A percentile compares a stretch with the other conserved stretches of the same genome.
These are phyloP conservation scores for Pandemis corylana DNA, from an alignment of 2,888 invertebrate species.

Conservation along the genomic window DNA sequence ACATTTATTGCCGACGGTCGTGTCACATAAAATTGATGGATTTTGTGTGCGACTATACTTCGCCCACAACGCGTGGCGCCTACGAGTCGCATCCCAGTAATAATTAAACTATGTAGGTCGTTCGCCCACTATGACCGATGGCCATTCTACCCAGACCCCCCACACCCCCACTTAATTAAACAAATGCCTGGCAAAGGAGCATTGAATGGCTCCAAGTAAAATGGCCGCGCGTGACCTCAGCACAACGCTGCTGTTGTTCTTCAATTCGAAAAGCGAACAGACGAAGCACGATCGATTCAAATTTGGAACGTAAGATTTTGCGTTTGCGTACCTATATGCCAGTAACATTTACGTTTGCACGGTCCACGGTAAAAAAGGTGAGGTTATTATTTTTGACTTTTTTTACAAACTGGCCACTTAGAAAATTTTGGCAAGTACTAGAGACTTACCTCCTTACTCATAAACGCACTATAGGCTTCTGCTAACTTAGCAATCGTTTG, in stretches of 20 bases:
- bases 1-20: background rate
- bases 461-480: too few relatives aligned
- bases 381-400: too few relatives aligned
- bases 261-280: conserved; percentile 71
- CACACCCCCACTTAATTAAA: conserved; percentile 60
- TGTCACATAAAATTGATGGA: conserved; percentile 38
- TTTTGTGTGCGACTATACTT: conserved; percentile 59
- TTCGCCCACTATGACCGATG: conserved; percentile 72
- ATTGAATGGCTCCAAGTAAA: conserved; percentile 33
- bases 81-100: conserved; percentile 77
- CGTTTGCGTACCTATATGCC: background rate
- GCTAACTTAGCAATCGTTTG: too few relatives aligned
- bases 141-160: conserved; percentile 60
- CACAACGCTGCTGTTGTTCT: conserved; percentile 50
- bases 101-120: conserved; percentile 82
- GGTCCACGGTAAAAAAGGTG: too few relatives aligned
- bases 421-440: too few relatives aligned
- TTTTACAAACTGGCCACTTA: background rate
- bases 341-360: background rate
- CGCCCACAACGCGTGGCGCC: conserved; percentile 76
- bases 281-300: conserved; percentile 42
- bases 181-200: conserved; percentile 31
- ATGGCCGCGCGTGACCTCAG: conserved; percentile 40
- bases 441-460: too few relatives aligned
- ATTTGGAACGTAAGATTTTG: conserved; percentile 44